Evolutionary conservation across 2,797 vertebrate genomes (phyloP).

Genomic region (Rhynchotus rufescens): DNA sequence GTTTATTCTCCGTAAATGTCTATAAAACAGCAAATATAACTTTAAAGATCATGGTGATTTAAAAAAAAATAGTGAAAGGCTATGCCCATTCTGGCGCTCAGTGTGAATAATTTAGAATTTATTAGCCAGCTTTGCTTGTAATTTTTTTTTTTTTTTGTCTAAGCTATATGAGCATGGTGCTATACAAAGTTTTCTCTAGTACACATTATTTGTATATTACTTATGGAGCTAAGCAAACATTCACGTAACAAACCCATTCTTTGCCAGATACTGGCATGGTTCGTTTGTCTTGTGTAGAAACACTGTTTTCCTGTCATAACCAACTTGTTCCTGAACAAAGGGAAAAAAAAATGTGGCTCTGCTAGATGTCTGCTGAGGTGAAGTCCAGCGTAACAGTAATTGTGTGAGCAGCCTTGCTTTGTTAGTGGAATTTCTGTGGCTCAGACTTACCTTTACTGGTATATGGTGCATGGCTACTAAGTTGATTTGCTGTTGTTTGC

Average conservation of each 20-base stretch:
- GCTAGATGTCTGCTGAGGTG: background rate
- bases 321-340: background rate
- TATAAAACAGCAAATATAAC: background rate
- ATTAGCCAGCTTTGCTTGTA: background rate
- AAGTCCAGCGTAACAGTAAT: background rate
- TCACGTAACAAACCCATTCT: background rate
- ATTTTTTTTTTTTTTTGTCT: no score
- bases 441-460: background rate
- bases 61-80: background rate
- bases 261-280: background rate
- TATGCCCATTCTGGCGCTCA: background rate
- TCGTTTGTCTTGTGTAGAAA: background rate
- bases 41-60: fast-evolving
- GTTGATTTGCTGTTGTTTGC: background rate
- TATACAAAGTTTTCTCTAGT: fast-evolving
- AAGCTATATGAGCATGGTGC: fast-evolving
- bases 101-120: fast-evolving
- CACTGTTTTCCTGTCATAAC: background rate
- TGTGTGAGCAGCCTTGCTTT: fast-evolving
- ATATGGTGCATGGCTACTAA: fast-evolving
- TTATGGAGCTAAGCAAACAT: background rate
- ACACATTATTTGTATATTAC: background rate
- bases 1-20: fast-evolving
- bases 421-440: background rate
- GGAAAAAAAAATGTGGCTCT: background rate